Evolutionary conservation across 2,113 vertebrate species (phyloP), one percentile per base, ranked within the genome.

Genomic region (Tapirus terrestris): DNA sequence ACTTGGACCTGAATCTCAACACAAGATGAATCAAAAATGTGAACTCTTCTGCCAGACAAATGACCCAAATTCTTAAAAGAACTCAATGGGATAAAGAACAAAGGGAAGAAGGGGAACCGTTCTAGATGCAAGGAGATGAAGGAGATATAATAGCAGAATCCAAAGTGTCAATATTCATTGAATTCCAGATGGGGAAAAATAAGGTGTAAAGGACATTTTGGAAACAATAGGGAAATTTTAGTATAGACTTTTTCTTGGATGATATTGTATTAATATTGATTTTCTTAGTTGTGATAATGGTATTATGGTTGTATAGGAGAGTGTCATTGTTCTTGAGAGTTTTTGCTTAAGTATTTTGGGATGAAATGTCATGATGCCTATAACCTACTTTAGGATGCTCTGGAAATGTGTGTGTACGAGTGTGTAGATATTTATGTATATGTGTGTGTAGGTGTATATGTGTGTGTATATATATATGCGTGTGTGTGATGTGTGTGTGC

Each of bases 31-130:
- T 72, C 5, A n/a, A 61, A 72, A 53, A 70, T 60, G 14, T 83
- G 48, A 61, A 7, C 43, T 43, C 31, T 43, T 79, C 48, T 43
- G 6, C 1, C 56, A 70, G 36, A 84, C 56, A 93, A 36, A 6
- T 45, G 86, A 70, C 43, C 9, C 63, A 61, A 84, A 56, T n/a
- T 79, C 70, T 90, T 95, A 27, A 77, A 96, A 93, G 43, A n/a
- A 70, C 63, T 84, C 43, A 45, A 1, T 70, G 36, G 43, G 8
- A 43, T 83, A 14, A 79, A 89, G 68, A 89, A 56, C 17, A 93
- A 45, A 93, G 33, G 33, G 8, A 72, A 36, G 33, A 76, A 56
- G 36, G 29, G 9, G 33, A 80, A 65, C 79, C 90, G 10, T 43
- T 72, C 53, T 73, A 90, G 45, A 90, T 96, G 63, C 81, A 53